phyloP scores from a whole-genome alignment of 2,888 invertebrate genomes.

The Agonopterix arenella region DNA sequence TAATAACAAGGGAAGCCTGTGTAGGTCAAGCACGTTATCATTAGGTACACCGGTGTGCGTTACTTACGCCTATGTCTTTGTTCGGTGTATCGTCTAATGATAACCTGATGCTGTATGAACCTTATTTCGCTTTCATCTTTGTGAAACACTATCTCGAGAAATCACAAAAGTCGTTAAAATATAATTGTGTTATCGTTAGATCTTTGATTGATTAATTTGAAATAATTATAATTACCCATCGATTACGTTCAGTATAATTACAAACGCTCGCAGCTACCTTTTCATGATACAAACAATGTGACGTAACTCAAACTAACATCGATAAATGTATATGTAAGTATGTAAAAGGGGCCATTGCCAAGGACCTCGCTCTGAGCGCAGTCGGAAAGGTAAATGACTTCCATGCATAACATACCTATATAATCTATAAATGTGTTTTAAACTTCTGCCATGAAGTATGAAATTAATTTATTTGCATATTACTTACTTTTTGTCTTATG shows the following conservation, averaged over 20 bases:
- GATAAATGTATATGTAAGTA: constrained; percentile 51
- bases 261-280: background rate
- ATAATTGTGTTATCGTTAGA: too few relatives aligned
- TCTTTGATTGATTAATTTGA: background rate
- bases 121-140: too few relatives aligned
- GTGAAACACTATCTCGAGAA: too few relatives aligned
- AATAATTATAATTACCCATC: background rate
- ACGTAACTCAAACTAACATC: constrained; percentile 42
- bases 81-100: too few relatives aligned
- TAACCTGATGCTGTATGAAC: too few relatives aligned
- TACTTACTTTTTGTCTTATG: background rate
- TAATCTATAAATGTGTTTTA: constrained; percentile 4
- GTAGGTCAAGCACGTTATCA: constrained; percentile 73
- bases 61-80: background rate
- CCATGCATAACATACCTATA: constrained; percentile 28
- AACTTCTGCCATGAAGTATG: constrained; percentile 3
- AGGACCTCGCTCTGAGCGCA: constrained; percentile 53
- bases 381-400: constrained; percentile 61
- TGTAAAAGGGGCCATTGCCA: constrained; percentile 67
- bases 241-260: background rate
- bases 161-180: too few relatives aligned
- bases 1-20: constrained; percentile 71
- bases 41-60: constrained; percentile 10
- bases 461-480: constrained; percentile 1
- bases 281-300: constrained; percentile 42